phyloP scores from a whole-genome alignment of 1,140 invertebrate genomes.

The Lithobius niger region DNA sequence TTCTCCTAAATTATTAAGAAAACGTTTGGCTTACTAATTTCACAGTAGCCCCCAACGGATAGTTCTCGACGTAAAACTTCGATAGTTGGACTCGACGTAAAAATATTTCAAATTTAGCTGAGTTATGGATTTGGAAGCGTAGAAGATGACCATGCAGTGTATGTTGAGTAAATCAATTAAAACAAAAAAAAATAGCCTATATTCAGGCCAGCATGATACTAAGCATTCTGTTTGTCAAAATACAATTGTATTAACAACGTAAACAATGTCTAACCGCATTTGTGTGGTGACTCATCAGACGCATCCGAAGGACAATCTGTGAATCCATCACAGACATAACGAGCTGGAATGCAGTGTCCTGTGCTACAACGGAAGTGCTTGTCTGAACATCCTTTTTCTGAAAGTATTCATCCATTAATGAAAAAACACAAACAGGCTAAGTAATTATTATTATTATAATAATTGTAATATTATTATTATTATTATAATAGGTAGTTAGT shows the following conservation, averaged over 20 bases:
- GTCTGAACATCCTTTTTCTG: constrained; percentile 28
- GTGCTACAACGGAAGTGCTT: constrained; percentile 46
- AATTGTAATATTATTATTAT: too few relatives aligned
- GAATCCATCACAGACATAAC: constrained; percentile 86
- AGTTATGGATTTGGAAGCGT: neutral
- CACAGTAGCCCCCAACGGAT: too few relatives aligned
- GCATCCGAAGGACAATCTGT: constrained; percentile 71
- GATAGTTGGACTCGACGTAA: constrained; percentile 3
- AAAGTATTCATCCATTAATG: too few relatives aligned
- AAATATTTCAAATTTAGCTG: neutral
- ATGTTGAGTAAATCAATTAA: neutral
- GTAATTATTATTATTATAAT: too few relatives aligned
- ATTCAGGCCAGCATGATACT: neutral
- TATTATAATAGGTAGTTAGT: too few relatives aligned
- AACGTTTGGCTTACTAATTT: too few relatives aligned
- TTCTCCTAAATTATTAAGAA: too few relatives aligned
- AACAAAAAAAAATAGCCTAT: neutral
- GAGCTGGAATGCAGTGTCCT: constrained; percentile 74
- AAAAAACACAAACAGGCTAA: too few relatives aligned
- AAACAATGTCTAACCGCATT: constrained; percentile 29
- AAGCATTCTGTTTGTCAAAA: neutral
- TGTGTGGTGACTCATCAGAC: constrained; percentile 50
- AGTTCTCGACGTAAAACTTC: too few relatives aligned
- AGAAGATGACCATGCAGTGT: neutral
- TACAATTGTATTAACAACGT: neutral